Base-by-base conservation (phyloP, 37 sponge, comb jelly and placozoan species). In the Theonella swinhoei region DNA sequence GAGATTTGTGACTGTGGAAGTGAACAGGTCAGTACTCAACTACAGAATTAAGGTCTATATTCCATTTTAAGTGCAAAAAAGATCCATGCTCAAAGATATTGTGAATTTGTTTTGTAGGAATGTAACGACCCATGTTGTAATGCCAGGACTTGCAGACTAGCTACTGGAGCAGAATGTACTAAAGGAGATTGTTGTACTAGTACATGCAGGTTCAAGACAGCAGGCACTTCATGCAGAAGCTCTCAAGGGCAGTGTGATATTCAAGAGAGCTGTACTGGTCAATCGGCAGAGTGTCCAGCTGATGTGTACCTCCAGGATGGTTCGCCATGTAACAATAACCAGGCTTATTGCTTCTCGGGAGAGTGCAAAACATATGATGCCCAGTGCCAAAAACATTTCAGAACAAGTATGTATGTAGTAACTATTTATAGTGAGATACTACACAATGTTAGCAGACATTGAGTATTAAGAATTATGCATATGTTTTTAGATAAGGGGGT, bases 1-100 rank as follows among this genome's bases (percentile, higher is more conserved):
- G 95, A 94, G 37, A 69, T 79, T 29, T 94, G 95, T 72, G 95
- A 94, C 80, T 94, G 95, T 77, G 95, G 95, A 36, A 72, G 67
- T 75, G 20, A 59, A 24, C 75, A 77, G 80, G 94, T 89, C 23
- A 79, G 83, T 43, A 26, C 5, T 4, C 1, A 30, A n/a, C n/a
- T n/a, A n/a, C n/a, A n/a, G n/a, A n/a, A n/a, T n/a, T n/a, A n/a
- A n/a, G n/a, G n/a, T n/a, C n/a, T n/a, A n/a, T n/a, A n/a, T n/a
- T n/a, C n/a, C n/a, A n/a, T n/a, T n/a, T n/a, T n/a, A n/a, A n/a
- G n/a, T n/a, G n/a, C n/a, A n/a, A n/a, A n/a, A n/a, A n/a, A n/a
- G n/a, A n/a, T n/a, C n/a, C n/a, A n/a, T n/a, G n/a, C n/a, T n/a
- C n/a, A n/a, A n/a, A n/a, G n/a, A n/a, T 59, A 59, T 19, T 22